Conservation (phyloP, 2,113 vertebrate species). For the Hippocampus guttulatus region DNA sequence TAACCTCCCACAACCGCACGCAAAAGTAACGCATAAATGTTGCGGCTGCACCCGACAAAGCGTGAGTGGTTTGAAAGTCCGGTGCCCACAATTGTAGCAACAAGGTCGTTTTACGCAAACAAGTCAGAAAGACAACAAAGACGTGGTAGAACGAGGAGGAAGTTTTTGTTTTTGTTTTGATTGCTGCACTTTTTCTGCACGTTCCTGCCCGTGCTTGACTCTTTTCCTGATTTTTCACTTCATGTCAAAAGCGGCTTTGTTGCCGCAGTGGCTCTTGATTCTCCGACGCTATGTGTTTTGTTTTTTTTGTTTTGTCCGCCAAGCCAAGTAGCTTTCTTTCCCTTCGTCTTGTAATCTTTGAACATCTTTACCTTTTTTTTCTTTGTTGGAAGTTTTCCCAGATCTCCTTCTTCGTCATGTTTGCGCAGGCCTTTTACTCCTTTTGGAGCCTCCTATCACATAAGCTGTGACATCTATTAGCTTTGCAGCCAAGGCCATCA, state of each 20-base stretch:
- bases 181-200: slow-evolving; percentile 21
- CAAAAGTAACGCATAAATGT: slow-evolving; percentile 1
- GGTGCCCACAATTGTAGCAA: slow-evolving; percentile 28
- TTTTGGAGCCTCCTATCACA: slow-evolving; percentile 2
- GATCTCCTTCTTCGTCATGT: slow-evolving; percentile 16
- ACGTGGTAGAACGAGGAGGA: not conserved
- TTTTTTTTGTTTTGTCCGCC: not conserved
- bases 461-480: slow-evolving; percentile 26
- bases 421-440: not conserved
- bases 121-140: slow-evolving; percentile 18
- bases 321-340: slow-evolving; percentile 10
- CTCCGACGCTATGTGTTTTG: slow-evolving; percentile 3
- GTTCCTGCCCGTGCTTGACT: slow-evolving; percentile 33
- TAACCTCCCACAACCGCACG: not conserved
- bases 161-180: slow-evolving; percentile 20
- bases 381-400: slow-evolving; percentile 11
- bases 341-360: slow-evolving; percentile 18
- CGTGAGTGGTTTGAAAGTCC: slow-evolving; percentile 9
- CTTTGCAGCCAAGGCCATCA: slow-evolving; percentile 17
- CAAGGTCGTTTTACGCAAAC: slow-evolving; percentile 29
- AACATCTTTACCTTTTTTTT: slow-evolving; percentile 7
- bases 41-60: not conserved
- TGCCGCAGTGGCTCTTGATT: slow-evolving; percentile 22
- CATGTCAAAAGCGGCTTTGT: slow-evolving; percentile 16
- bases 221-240: slow-evolving; percentile 32